phyloP scores from a whole-genome alignment of 2,888 invertebrate species.

The Drosophila flavopinicola region DNA sequence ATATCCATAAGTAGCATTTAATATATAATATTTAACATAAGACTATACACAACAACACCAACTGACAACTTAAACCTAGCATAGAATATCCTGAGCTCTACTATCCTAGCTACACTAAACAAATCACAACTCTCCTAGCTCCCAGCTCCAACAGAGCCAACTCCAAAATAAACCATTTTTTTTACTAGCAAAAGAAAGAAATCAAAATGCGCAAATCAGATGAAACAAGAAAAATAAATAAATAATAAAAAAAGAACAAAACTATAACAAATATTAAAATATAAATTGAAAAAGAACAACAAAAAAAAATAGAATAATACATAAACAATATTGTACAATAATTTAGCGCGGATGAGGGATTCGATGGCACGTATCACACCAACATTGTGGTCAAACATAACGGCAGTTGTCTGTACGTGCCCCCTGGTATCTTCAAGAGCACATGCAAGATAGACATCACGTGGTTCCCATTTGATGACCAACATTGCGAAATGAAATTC shows the following conservation, averaged over 20 bases:
- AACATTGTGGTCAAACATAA: constrained; percentile 99
- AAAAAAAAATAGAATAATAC: constrained; percentile 53
- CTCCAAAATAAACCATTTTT: constrained; percentile 6
- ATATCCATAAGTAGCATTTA: constrained; percentile 16
- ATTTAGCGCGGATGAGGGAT: constrained; percentile 99
- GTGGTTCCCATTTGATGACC: constrained; percentile 99
- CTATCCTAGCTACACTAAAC: constrained; percentile 26
- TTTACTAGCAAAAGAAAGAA: constrained; percentile 39
- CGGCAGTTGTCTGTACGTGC: constrained; percentile 99
- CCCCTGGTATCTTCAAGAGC: constrained; percentile 99
- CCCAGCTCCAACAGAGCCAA: constrained; percentile 21
- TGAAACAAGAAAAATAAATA: constrained; percentile 34
- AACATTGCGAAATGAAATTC: constrained; percentile 99
- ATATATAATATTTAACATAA: constrained; percentile 5
- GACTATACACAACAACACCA: constrained; percentile 18
- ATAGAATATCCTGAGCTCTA: constrained; percentile 25
- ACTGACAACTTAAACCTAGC: constrained; percentile 15
- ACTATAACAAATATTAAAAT: constrained; percentile 20
- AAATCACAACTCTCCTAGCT: constrained; percentile 32
- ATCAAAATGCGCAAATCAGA: constrained; percentile 64
- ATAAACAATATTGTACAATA: constrained; percentile 77
- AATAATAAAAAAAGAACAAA: constrained; percentile 25
- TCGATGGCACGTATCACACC: constrained; percentile 99
- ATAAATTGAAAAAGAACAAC: constrained; percentile 21
- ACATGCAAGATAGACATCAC: constrained; percentile 99